Evolutionary conservation across 2,113 vertebrate genomes (phyloP), one percentile per base, ranked within the genome.

Genomic region (Sterrhoptilus dennistouni): DNA sequence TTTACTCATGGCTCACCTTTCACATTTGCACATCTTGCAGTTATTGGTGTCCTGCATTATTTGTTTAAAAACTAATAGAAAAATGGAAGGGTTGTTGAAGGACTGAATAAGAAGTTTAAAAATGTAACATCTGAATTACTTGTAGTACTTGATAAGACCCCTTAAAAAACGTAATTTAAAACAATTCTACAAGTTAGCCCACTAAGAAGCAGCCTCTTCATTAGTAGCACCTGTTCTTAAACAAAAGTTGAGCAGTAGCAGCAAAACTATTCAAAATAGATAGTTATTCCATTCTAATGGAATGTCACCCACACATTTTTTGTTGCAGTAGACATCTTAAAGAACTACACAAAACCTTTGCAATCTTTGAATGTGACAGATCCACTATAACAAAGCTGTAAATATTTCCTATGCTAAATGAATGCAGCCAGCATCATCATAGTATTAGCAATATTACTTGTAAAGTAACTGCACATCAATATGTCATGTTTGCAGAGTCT

Each of bases 401-500:
- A 97, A 96, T 96, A 95, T 97, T 95, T 97, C 92, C 97, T 98
- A 97, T 7, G 87, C 98, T 98, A 98, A 97, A 97, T 97, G 96
- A 98, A 98, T 97, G 96, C 97, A 98, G 97, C 97, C 95, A 97
- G 97, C 95, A 80, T 97, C 94, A 91, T 97, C 95, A 93, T 96
- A 97, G 89, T 95, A 97, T 93, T 98, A 97, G 97, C 91, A 96
- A 97, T 95, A 96, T 95, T 97, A 98, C 97, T 98, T 94, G 88
- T 84, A 98, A 98, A 98, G 97, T 97, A 98, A 96, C 92, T 91
- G 96, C 97, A 98, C 97, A 96, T 93, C 97, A 97, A 97, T 96
- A 97, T 94, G 95, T 97, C 95, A 98, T 97, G 95, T 97, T 95
- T 96, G 91, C 83, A 97, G 96, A 97, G 87, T 97, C 96, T 95